Conservation (phyloP, 2,888 invertebrate genomes). For the Callimorpha dominula region DNA sequence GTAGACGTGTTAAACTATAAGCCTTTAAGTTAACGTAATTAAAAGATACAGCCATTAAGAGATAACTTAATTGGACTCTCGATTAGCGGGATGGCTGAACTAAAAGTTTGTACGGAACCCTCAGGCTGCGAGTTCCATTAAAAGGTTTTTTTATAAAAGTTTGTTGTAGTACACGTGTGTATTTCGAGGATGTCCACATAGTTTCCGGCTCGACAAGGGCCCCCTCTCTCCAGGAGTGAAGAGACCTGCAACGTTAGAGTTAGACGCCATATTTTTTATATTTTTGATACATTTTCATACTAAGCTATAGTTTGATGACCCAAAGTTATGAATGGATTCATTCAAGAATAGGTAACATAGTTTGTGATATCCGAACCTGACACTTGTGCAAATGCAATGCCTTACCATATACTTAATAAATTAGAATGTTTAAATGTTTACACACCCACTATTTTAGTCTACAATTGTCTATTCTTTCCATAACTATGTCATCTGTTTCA, state of each 20-base stretch:
- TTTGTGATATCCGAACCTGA: background rate
- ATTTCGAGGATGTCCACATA: too few relatives aligned
- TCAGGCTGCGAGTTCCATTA: background rate
- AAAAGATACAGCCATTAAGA: background rate
- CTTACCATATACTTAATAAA: background rate
- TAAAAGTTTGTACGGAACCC: background rate
- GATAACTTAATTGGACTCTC: background rate
- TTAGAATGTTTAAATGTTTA: constrained; percentile 22
- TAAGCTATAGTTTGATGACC: background rate
- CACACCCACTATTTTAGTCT: constrained; percentile 18
- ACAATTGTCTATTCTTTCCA: constrained; percentile 36
- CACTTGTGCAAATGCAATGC: background rate
- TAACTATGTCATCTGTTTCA: constrained; percentile 30
- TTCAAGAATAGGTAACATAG: background rate
- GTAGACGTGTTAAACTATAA: constrained; percentile 15
- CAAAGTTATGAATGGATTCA: background rate
- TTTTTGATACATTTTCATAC: too few relatives aligned
- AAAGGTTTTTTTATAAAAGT: background rate
- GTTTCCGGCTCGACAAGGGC: too few relatives aligned
- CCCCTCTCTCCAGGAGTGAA: too few relatives aligned
- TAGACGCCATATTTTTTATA: too few relatives aligned
- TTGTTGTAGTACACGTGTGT: too few relatives aligned
- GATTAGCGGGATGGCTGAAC: constrained; percentile 9
- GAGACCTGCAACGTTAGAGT: too few relatives aligned
- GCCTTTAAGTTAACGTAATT: background rate